Conservation (phyloP, 2,113 vertebrate genomes). For the Argyrosomus japonicus region DNA sequence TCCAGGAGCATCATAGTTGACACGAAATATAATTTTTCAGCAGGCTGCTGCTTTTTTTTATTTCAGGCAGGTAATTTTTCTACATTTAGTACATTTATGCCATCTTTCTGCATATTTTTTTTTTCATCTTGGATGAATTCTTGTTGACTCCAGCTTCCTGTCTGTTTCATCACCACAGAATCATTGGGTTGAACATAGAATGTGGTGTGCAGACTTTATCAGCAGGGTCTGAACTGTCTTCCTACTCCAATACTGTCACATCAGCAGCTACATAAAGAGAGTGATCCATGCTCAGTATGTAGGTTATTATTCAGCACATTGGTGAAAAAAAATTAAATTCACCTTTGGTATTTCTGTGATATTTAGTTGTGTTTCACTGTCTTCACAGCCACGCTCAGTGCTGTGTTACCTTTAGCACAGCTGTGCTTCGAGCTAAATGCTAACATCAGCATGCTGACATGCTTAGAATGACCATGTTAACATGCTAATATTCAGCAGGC, state of each 20-base stretch:
- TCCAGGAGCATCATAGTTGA: neutral
- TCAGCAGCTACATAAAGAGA: neutral
- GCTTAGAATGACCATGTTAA: neutral
- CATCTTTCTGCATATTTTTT: neutral
- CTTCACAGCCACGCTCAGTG: neutral
- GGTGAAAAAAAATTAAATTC: neutral
- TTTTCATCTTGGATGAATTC: neutral
- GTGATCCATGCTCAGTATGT: neutral
- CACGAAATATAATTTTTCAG: no score
- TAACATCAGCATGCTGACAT: neutral
- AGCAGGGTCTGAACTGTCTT: constrained; percentile 1
- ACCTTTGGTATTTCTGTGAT: neutral
- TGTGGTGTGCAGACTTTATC: neutral
- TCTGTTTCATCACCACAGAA: neutral
- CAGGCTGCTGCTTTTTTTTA: neutral
- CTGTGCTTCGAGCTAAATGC: constrained; percentile 4
- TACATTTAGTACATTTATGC: neutral
- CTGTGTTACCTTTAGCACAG: neutral
- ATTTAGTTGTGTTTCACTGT: neutral
- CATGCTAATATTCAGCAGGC: neutral
- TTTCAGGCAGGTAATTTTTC: neutral
- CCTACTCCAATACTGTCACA: neutral
- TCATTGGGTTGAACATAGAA: neutral
- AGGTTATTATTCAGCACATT: neutral
- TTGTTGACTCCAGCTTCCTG: neutral